phyloP scores from a whole-genome alignment of 2,888 invertebrate species.

The Agrochola circellaris region DNA sequence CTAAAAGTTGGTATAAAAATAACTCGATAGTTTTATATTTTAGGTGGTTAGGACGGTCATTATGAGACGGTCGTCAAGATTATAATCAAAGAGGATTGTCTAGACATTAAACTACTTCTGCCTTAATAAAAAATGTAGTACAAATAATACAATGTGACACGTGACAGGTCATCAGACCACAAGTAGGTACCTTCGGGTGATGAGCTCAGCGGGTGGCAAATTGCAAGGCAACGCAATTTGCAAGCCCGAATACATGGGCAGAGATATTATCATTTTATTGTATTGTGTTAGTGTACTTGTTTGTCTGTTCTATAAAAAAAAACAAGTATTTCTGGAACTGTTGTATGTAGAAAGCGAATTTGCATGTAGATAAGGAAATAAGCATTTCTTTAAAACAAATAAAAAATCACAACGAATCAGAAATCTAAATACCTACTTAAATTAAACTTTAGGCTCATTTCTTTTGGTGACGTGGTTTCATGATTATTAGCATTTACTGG shows the following conservation, averaged over 20 bases:
- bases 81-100: not conserved
- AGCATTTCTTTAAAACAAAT: not conserved
- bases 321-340: not conserved
- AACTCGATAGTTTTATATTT: no score
- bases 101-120: constrained; percentile 7
- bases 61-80: constrained; percentile 1
- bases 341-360: not conserved
- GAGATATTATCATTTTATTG: constrained; percentile 32
- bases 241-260: constrained; percentile 35
- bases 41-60: not conserved
- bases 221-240: constrained; percentile 49
- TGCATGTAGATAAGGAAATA: not conserved
- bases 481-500: not conserved
- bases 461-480: no score
- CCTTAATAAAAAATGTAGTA: constrained; percentile 18
- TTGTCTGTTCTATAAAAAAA: constrained; percentile 12
- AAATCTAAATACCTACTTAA: not conserved
- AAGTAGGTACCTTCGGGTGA: not conserved
- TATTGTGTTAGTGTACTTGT: not conserved
- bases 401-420: not conserved
- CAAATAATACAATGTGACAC: constrained; percentile 10
- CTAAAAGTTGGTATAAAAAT: not conserved
- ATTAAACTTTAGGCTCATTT: no score
- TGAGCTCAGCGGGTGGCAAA: constrained; percentile 59
- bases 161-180: constrained; percentile 3